Conservation (phyloP, 2,888 invertebrate species). For the Drosophila suboccidentalis region DNA sequence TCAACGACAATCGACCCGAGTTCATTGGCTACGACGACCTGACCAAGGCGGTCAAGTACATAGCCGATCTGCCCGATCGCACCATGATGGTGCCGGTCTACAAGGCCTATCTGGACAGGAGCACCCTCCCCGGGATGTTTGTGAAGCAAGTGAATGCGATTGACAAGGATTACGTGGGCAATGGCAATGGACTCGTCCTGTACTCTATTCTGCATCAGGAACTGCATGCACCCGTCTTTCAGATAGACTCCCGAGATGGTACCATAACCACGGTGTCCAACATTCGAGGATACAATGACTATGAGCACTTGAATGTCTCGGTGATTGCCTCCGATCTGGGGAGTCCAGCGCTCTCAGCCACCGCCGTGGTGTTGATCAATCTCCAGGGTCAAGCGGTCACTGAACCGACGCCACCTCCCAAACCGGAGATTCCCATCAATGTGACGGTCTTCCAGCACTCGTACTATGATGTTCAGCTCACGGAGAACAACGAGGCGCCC, state of each 20-base stretch:
- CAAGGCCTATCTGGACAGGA: slow-evolving; percentile 91
- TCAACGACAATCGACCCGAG: slow-evolving; percentile 93
- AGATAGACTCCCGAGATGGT: slow-evolving; percentile 95
- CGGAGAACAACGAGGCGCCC: slow-evolving; percentile 92
- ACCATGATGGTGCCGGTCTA: slow-evolving; percentile 89
- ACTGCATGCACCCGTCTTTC: slow-evolving; percentile 88
- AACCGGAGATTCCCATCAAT: slow-evolving; percentile 61
- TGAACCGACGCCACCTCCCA: slow-evolving; percentile 62
- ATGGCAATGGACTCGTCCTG: slow-evolving; percentile 94
- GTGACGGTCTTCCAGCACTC: slow-evolving; percentile 88
- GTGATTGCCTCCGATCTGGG: slow-evolving; percentile 94
- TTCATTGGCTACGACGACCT: slow-evolving; percentile 92
- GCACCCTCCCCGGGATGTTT: slow-evolving; percentile 90
- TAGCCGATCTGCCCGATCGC: slow-evolving; percentile 73
- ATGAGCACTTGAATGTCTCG: slow-evolving; percentile 90
- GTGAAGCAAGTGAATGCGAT: slow-evolving; percentile 93
- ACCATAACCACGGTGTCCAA: slow-evolving; percentile 91
- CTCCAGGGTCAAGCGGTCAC: slow-evolving; percentile 86
- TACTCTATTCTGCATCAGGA: slow-evolving; percentile 91
- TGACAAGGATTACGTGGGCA: slow-evolving; percentile 93
- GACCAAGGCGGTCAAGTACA: slow-evolving; percentile 72
- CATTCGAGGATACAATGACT: slow-evolving; percentile 84
- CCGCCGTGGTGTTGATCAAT: slow-evolving; percentile 90
- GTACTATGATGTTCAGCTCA: slow-evolving; percentile 93
- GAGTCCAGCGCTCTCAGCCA: slow-evolving; percentile 92